Percentiles rank a stretch among this genome's conserved stretches.
Evolutionary conservation across 1,140 invertebrate species (phyloP).

Genomic region (Pachypsylla venusta): DNA sequence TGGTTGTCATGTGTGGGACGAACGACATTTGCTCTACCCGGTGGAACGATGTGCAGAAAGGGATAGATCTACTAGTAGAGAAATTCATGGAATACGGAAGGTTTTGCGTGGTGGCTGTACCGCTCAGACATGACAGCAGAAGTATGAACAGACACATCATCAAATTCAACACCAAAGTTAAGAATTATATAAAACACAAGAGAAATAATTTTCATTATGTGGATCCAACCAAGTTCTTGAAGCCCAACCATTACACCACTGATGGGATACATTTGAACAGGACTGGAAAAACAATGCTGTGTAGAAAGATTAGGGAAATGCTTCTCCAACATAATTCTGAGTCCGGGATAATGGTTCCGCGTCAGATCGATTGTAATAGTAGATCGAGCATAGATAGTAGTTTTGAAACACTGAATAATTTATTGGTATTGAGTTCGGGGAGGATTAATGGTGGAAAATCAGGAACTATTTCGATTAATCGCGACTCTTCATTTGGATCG

Average conservation of each 20-base stretch:
- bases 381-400: too few relatives aligned
- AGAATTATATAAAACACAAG: background rate
- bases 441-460: too few relatives aligned
- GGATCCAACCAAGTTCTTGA: background rate
- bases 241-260: background rate
- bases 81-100: background rate
- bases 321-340: too few relatives aligned
- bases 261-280: background rate
- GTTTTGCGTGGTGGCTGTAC: background rate
- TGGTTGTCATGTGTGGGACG: background rate
- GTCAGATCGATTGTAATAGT: too few relatives aligned
- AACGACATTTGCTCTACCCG: background rate
- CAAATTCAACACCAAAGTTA: background rate
- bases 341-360: too few relatives aligned
- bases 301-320: background rate
- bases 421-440: too few relatives aligned
- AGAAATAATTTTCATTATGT: background rate
- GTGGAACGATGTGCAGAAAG: background rate
- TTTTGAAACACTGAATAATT: too few relatives aligned
- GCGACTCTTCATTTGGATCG: too few relatives aligned
- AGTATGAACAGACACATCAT: background rate
- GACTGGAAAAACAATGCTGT: background rate
- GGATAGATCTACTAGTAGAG: background rate
- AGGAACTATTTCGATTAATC: too few relatives aligned
- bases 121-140: background rate